Percentiles rank a stretch among this genome's conserved stretches.
These are phyloP conservation scores for Adelges cooleyi DNA, from an alignment of 1,140 invertebrate species.

Conservation along the genomic window DNA sequence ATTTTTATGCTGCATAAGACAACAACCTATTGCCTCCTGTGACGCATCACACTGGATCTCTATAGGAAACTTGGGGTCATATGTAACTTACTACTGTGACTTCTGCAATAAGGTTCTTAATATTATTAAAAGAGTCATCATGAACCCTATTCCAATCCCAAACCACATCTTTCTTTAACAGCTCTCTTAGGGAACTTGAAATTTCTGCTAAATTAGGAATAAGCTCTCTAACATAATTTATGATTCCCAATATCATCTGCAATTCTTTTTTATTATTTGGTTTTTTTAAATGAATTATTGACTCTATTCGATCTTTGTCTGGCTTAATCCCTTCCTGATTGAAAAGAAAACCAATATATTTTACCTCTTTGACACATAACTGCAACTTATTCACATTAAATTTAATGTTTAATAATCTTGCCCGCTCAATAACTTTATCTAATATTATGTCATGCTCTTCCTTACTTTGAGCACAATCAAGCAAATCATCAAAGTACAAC, in stretches of 20 bases:
- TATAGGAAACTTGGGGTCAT: constrained; percentile 31
- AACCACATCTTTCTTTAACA: constrained; percentile 28
- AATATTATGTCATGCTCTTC: constrained; percentile 35
- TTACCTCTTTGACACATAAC: constrained; percentile 35
- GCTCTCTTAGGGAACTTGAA: background rate
- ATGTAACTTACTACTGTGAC: constrained; percentile 34
- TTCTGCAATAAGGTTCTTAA: constrained; percentile 33
- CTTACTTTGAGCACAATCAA: constrained; percentile 34
- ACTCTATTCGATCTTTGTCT: background rate
- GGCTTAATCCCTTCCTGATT: constrained; percentile 36
- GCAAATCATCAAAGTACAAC: constrained; percentile 38
- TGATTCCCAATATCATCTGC: background rate
- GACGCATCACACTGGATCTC: constrained; percentile 35
- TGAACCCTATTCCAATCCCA: constrained; percentile 34
- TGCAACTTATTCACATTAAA: constrained; percentile 34
- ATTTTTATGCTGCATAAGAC: constrained; percentile 35
- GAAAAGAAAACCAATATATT: constrained; percentile 38
- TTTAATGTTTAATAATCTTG: constrained; percentile 34
- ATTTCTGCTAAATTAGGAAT: constrained; percentile 7
- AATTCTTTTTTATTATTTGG: background rate
- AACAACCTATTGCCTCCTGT: constrained; percentile 36
- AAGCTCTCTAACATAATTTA: constrained; percentile 9
- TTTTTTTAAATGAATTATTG: background rate
- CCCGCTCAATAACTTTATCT: constrained; percentile 35
- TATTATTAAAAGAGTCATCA: constrained; percentile 31